Percentiles rank a stretch among this genome's conserved stretches.
phyloP scores from a whole-genome alignment of 2,797 vertebrate species.

The Pterois miles region DNA sequence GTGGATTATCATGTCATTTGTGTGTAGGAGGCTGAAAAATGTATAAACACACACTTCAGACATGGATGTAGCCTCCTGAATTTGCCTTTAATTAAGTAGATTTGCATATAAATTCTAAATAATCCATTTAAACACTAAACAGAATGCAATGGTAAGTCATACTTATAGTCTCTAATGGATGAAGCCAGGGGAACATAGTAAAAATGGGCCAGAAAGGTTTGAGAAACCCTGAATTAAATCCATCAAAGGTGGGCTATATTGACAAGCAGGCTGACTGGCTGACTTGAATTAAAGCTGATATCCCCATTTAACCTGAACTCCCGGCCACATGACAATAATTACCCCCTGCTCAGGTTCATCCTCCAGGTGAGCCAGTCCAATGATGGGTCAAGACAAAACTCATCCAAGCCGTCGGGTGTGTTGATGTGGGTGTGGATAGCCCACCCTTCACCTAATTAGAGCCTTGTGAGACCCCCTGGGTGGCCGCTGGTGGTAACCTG shows the following conservation, averaged over 20 bases:
- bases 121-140: background rate
- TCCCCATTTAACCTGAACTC: background rate
- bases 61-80: background rate
- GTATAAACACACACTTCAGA: background rate
- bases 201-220: background rate
- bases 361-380: constrained; percentile 47
- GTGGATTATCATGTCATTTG: no score
- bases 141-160: background rate
- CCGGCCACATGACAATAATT: constrained; percentile 19
- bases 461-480: constrained; percentile 59
- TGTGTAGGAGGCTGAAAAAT: no score
- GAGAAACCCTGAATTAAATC: background rate
- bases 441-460: constrained; percentile 74
- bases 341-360: constrained; percentile 28
- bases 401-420: constrained; percentile 30
- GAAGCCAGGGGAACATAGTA: background rate
- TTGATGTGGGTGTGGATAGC: constrained; percentile 62
- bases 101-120: background rate
- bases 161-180: background rate
- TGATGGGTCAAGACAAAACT: constrained; percentile 46
- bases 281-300: constrained; percentile 3
- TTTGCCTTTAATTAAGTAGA: background rate
- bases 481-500: constrained; percentile 50
- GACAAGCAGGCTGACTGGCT: background rate
- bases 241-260: background rate